Base-by-base conservation (phyloP, 2,888 invertebrate species). In the Phymatocera aterrima region DNA sequence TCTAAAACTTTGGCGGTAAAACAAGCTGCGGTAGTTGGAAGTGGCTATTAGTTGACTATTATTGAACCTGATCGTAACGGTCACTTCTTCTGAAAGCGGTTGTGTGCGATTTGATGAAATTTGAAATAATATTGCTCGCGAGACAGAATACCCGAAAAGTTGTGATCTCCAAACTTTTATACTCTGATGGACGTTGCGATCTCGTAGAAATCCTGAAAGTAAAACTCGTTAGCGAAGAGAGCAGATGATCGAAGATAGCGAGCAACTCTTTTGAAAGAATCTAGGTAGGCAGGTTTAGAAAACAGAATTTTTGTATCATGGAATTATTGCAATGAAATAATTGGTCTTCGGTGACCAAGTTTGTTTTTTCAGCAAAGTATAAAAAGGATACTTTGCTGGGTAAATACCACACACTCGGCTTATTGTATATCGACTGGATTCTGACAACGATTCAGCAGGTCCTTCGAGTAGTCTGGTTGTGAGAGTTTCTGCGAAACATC, bases 41-140 rank as follows among this genome's bases (percentile, higher is more conserved):
- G 57, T 57, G 34, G 34, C 61, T 64, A 37, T 64, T 64, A 37
- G 34, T 64, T 34, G 61, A 64, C 61, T 64, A 64, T 64, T 37
- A 64, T 37, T 37, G 18, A 37, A 64, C 37, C 37, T 64, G 61
- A 64, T 64, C 37, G 61, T 64, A 64, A 64, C 34, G 34, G 37
- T 10, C 37, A 37, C 61, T 37, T 37, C 6, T 64, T 37, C 34
- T 18, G 3, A 10, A 37, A 18, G 21, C 57, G 57, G 24, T 57
- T 28, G 37, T n/a, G n/a, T 37, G 34, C 21, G 6, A 37, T 64
- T 64, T 8, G 37, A 8, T 21, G 4, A 37, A 64, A 64, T 64
- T 37, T 21, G 34, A 18, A 64, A 34, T n/a, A n/a, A n/a, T n/a
- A n/a, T 37, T 37, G n/a, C 34, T 64, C 2, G 10, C 18, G 1